Conservation (phyloP, 2,888 invertebrate species). For the Macrophya annulata region DNA sequence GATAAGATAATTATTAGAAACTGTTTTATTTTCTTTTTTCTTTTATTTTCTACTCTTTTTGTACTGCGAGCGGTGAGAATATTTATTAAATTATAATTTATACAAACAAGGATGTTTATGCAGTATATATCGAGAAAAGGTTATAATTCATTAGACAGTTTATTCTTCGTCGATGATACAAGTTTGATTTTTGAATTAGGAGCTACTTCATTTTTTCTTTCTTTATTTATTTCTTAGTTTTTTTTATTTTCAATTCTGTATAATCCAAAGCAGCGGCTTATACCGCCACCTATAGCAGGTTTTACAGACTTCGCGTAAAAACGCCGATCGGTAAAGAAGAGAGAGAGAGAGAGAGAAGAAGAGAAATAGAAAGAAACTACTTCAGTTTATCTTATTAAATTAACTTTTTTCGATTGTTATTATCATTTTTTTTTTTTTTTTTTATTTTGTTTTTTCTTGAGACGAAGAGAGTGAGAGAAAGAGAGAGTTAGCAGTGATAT, state of each 20-base stretch:
- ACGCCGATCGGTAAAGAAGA: conserved; percentile 6
- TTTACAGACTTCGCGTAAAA: neutral
- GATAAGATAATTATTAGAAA: too few species aligned
- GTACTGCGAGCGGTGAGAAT: too few species aligned
- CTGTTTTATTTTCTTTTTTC: too few species aligned
- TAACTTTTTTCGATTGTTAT: neutral
- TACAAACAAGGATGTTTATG: too few species aligned
- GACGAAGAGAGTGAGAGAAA: neutral
- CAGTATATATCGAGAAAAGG: neutral
- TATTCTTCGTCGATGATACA: neutral
- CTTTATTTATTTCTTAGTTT: neutral
- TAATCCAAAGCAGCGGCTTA: neutral
- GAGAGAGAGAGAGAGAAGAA: neutral
- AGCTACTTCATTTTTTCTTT: neutral
- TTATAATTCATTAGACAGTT: neutral
- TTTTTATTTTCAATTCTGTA: neutral
- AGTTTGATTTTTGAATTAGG: neutral
- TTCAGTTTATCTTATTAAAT: neutral
- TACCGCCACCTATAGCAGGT: neutral
- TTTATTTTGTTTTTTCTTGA: neutral
- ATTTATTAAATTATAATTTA: too few species aligned
- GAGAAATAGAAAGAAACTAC: neutral
- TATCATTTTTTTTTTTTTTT: neutral
- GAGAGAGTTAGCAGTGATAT: too few species aligned
- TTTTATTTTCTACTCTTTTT: too few species aligned